These are phyloP conservation scores for Sebastes cheni DNA, from an alignment of 2,797 vertebrate species.

Conservation along the genomic window DNA sequence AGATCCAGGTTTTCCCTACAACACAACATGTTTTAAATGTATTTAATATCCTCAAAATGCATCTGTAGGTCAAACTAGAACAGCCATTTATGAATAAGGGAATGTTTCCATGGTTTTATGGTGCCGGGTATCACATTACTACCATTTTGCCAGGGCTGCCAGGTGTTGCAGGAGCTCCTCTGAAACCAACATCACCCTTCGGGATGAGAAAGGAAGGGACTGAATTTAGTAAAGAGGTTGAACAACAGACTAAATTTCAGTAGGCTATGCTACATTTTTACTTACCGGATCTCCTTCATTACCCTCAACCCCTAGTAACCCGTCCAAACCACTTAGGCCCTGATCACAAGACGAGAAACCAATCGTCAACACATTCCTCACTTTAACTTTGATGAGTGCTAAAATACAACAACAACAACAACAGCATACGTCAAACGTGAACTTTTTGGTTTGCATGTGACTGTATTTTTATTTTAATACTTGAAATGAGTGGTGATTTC, in stretches of 20 bases:
- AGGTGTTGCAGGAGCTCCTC: slow-evolving; percentile 65
- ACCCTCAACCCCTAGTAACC: slow-evolving; percentile 82
- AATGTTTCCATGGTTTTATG: not conserved
- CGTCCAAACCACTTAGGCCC: slow-evolving; percentile 79
- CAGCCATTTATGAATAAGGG: not conserved
- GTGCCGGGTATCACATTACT: slow-evolving; percentile 15
- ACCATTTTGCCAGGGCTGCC: slow-evolving; percentile 72
- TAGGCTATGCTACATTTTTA: not conserved
- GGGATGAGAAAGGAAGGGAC: not conserved
- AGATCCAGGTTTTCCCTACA: slow-evolving; percentile 74
- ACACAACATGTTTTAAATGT: not conserved
- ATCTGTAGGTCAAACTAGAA: not conserved
- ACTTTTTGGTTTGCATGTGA: not conserved
- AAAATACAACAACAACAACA: not conserved
- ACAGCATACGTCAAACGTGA: too few relatives aligned
- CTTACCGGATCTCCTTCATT: slow-evolving; percentile 83
- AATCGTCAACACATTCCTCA: not conserved
- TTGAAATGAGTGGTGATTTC: not conserved
- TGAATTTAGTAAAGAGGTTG: not conserved
- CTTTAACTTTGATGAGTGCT: not conserved
- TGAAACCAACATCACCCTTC: slow-evolving; percentile 75
- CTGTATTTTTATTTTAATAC: not conserved
- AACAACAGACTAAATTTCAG: not conserved
- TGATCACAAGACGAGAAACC: slow-evolving; percentile 39
- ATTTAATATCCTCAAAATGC: not conserved